Percentiles rank a stretch among this genome's conserved stretches.
Conservation (phyloP, 1,140 invertebrate species). For the Bombus confusus region DNA sequence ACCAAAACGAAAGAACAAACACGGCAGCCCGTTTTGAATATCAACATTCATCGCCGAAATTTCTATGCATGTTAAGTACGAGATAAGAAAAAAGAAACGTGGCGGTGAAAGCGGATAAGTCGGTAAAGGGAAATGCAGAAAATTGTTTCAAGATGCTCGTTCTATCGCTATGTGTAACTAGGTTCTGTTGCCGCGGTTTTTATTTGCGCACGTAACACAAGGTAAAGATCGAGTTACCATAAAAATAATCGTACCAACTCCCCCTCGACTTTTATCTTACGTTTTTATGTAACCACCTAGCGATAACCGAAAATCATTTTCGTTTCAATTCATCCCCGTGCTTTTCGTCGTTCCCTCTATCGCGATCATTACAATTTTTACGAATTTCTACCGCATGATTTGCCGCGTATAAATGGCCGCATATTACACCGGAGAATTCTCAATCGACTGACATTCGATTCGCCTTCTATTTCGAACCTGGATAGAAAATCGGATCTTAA, state of each 20-base stretch:
- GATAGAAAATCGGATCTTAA: neutral
- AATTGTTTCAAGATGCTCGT: neutral
- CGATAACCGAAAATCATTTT: neutral
- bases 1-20: neutral
- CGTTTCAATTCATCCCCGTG: neutral
- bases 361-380: neutral
- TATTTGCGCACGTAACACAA: neutral
- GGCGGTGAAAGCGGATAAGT: neutral
- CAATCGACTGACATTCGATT: neutral
- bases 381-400: neutral
- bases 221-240: neutral
- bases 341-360: neutral
- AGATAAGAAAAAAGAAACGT: neutral
- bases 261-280: neutral
- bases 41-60: constrained; percentile 16
- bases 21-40: neutral
- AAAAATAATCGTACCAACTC: neutral
- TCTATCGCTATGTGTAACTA: too few relatives aligned
- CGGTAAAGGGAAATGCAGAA: neutral
- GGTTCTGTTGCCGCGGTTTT: neutral
- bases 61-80: constrained; percentile 39
- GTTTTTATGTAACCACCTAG: neutral
- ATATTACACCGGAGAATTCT: neutral
- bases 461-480: neutral
- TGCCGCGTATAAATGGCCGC: neutral